Percentiles rank a stretch among this genome's conserved stretches.
Evolutionary conservation across 1,140 invertebrate species (phyloP).

Genomic region (Mercenaria mercenaria): DNA sequence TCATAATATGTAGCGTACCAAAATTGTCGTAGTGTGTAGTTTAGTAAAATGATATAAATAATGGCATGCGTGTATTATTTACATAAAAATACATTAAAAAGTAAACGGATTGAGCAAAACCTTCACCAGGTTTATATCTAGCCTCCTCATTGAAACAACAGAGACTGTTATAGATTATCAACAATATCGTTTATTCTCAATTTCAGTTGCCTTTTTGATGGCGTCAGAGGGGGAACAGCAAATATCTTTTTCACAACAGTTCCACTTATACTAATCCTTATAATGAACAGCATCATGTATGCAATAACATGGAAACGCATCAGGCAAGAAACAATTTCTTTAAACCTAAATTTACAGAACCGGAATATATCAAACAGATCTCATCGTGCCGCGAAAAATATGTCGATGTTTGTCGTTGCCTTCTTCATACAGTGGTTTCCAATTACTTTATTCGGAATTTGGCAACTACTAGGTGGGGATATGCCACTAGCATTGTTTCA

Average conservation of each 20-base stretch:
- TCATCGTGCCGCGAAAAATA: slow-evolving; percentile 67
- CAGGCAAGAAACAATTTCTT: slow-evolving; percentile 44
- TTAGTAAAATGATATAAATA: too few relatives aligned
- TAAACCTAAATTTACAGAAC: slow-evolving; percentile 31
- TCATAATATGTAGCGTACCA: too few relatives aligned
- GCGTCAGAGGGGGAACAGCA: slow-evolving; percentile 62
- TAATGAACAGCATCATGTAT: slow-evolving; percentile 68
- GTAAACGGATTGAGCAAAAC: too few relatives aligned
- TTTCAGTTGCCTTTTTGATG: slow-evolving; percentile 72
- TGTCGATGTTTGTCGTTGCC: slow-evolving; percentile 69
- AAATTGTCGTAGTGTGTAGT: too few relatives aligned
- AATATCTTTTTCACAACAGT: slow-evolving; percentile 70
- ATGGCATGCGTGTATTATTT: too few relatives aligned
- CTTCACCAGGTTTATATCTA: too few relatives aligned
- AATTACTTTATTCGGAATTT: slow-evolving; percentile 64
- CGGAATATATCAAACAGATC: slow-evolving; percentile 41
- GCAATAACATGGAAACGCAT: slow-evolving; percentile 68
- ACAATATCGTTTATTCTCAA: slow-evolving; percentile 5
- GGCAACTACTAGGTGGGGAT: slow-evolving; percentile 39
- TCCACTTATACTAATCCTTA: slow-evolving; percentile 58
- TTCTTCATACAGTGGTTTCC: slow-evolving; percentile 74
- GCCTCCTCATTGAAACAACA: too few relatives aligned
- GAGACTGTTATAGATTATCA: too few relatives aligned
- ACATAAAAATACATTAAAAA: too few relatives aligned
- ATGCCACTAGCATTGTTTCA: slow-evolving; percentile 66